Conservation (phyloP, 2,797 vertebrate species). For the Intellagama lesueurii region DNA sequence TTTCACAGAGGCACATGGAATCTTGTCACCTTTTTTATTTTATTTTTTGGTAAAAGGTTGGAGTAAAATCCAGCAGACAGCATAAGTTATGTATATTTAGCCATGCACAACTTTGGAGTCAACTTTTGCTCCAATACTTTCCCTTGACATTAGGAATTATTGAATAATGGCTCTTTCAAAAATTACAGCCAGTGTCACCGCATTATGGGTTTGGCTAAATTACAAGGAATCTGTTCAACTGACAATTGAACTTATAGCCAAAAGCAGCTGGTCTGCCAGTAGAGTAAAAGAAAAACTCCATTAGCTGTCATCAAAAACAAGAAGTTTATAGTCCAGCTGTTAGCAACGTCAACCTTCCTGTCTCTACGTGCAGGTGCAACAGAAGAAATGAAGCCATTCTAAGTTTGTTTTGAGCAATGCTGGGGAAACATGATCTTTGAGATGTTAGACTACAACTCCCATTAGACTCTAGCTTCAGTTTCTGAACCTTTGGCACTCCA, state of each 20-base stretch:
- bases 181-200: neutral
- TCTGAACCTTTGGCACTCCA: no score
- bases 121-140: neutral
- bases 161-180: conserved; percentile 15
- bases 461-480: neutral
- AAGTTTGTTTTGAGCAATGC: neutral
- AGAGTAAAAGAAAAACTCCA: conserved; percentile 9
- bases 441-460: neutral
- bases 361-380: neutral
- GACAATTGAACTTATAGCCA: neutral
- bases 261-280: conserved; percentile 9
- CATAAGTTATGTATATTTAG: neutral
- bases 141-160: neutral
- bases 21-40: neutral
- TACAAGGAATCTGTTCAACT: conserved; percentile 27
- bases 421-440: neutral
- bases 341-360: neutral
- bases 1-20: neutral
- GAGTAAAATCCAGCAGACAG: neutral
- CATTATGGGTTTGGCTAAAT: neutral
- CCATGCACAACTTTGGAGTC: neutral
- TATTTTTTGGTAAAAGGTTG: neutral
- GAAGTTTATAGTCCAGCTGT: neutral
- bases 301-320: conserved; percentile 13
- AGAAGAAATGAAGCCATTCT: neutral